phyloP scores from a whole-genome alignment of 2,888 invertebrate species.

The Pollenia griseotomentosa region DNA sequence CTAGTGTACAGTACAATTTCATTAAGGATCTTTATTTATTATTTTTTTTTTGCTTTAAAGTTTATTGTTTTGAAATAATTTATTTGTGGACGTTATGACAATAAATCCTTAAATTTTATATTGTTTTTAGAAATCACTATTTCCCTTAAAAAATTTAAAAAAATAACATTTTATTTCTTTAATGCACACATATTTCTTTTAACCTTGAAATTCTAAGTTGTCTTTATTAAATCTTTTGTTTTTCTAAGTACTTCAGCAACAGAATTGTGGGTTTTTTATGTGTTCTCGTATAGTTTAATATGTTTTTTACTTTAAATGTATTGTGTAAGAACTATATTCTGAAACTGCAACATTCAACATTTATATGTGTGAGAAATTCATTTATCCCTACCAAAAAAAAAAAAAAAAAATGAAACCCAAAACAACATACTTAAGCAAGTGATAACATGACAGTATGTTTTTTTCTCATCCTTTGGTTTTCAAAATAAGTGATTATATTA shows the following conservation, averaged over 20 bases:
- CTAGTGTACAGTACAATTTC: no score
- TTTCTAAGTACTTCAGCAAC: neutral
- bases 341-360: conserved; percentile 3
- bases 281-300: neutral
- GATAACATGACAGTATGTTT: conserved; percentile 56
- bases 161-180: no score
- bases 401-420: neutral
- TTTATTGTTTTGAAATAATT: no score
- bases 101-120: no score
- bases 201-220: neutral
- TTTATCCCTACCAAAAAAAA: neutral
- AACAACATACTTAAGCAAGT: conserved; percentile 25
- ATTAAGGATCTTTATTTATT: no score
- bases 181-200: no score
- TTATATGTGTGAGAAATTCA: neutral
- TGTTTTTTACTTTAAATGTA: neutral
- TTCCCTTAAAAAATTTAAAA: no score
- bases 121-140: no score
- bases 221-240: conserved; percentile 9
- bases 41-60: no score
- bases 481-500: conserved; percentile 34
- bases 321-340: neutral
- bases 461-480: conserved; percentile 14
- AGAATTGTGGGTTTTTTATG: neutral
- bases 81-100: no score